A percentile compares a stretch with the other conserved stretches of the same genome.
These are phyloP conservation scores for Oligia fasciuncula DNA, from an alignment of 2,888 invertebrate genomes.

Conservation along the genomic window DNA sequence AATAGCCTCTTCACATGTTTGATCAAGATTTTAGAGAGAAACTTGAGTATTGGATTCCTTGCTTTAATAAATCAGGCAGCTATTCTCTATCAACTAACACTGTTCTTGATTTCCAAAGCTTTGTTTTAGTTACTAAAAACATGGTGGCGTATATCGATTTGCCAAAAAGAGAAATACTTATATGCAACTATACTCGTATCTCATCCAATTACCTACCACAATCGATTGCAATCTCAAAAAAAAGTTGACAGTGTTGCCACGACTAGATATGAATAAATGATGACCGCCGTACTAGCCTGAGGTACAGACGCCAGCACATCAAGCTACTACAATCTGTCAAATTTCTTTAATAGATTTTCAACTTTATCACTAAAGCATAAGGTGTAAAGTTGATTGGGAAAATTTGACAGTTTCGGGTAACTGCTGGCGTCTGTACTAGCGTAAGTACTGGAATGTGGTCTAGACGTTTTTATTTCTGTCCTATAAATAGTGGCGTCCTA, in stretches of 20 bases:
- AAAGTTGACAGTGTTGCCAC: constrained; percentile 37
- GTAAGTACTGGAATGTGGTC: constrained; percentile 52
- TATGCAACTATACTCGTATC: constrained; percentile 18
- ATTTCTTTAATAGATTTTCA: too few relatives aligned
- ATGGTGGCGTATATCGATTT: background rate
- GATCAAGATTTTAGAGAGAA: background rate
- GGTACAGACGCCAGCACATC: background rate
- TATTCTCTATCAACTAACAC: background rate
- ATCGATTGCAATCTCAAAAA: constrained; percentile 37
- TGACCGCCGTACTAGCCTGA: constrained; percentile 24
- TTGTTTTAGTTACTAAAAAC: background rate
- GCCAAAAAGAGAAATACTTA: constrained; percentile 9
- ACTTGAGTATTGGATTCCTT: background rate
- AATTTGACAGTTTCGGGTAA: too few relatives aligned
- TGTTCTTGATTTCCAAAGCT: background rate
- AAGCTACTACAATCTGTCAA: too few relatives aligned
- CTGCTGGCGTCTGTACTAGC: constrained; percentile 10
- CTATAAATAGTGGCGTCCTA: constrained; percentile 60
- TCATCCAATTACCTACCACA: constrained; percentile 44
- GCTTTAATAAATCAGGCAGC: background rate
- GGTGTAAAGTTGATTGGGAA: too few relatives aligned
- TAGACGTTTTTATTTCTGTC: constrained; percentile 49
- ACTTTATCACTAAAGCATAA: too few relatives aligned
- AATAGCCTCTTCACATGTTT: background rate
- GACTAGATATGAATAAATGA: constrained; percentile 55